phyloP scores from a whole-genome alignment of 2,113 vertebrate genomes.

The Misgurnus anguillicaudatus region DNA sequence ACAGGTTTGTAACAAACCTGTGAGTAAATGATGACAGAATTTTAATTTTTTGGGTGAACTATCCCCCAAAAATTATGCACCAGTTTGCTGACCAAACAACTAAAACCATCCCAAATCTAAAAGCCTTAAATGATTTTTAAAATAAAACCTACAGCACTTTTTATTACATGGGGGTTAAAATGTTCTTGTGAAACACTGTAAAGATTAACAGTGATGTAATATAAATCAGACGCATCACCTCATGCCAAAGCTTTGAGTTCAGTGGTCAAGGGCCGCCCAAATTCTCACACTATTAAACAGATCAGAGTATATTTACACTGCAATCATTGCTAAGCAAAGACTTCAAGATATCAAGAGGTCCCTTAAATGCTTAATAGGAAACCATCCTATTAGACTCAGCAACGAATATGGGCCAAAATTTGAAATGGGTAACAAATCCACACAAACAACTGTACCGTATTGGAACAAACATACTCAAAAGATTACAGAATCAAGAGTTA shows the following conservation, averaged over 20 bases:
- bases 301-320: constrained; percentile 12
- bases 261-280: background rate
- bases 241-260: background rate
- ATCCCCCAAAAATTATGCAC: too few relatives aligned
- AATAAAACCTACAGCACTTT: background rate
- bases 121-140: background rate
- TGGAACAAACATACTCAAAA: background rate
- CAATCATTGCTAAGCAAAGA: background rate
- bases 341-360: background rate
- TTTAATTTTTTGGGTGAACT: too few relatives aligned
- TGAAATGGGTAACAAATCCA: background rate
- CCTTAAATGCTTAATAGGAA: background rate
- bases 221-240: background rate
- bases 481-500: background rate
- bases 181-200: background rate
- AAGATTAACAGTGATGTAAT: background rate
- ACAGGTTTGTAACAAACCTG: too few relatives aligned
- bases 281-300: background rate
- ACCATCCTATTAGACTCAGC: background rate
- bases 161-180: background rate
- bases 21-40: too few relatives aligned
- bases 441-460: background rate
- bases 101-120: too few relatives aligned
- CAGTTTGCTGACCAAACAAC: too few relatives aligned
- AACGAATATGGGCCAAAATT: background rate